Evolutionary conservation across 2,797 vertebrate genomes (phyloP).

Genomic region (Crotalus adamanteus): DNA sequence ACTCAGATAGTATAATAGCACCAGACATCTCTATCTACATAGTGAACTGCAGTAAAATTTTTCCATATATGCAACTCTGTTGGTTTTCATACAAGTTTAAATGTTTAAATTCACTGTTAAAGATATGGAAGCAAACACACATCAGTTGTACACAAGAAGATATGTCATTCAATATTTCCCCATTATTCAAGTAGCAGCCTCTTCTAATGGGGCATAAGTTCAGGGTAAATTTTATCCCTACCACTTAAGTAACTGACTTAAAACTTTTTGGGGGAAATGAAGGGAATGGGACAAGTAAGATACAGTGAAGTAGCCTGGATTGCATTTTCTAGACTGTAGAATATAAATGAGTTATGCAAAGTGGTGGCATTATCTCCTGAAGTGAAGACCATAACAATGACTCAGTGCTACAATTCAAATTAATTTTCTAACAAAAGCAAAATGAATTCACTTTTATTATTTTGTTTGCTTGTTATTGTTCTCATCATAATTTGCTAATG

Average conservation of each 20-base stretch:
- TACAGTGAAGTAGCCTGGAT: not conserved
- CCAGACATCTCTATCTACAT: not conserved
- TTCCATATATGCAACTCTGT: not conserved
- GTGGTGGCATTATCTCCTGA: not conserved
- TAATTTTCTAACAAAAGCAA: not conserved
- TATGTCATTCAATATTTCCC: not conserved
- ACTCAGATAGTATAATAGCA: not conserved
- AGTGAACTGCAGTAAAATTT: not conserved
- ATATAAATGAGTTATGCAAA: not conserved
- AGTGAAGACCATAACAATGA: not conserved
- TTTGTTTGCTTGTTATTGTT: not conserved
- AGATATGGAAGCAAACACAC: not conserved
- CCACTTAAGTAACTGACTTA: not conserved
- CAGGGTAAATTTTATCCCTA: not conserved
- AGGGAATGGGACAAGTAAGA: not conserved
- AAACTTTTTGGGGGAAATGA: not conserved
- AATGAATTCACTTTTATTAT: not conserved
- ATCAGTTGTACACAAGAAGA: not conserved
- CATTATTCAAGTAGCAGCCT: not conserved
- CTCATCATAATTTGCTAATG: not conserved
- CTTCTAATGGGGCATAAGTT: not conserved
- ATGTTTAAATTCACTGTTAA: not conserved
- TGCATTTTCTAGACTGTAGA: not conserved
- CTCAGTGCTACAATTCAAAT: not conserved
- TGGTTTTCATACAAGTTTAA: not conserved